Base-by-base conservation (phyloP, 1,140 invertebrate species). In the Drosophila baimaii region DNA sequence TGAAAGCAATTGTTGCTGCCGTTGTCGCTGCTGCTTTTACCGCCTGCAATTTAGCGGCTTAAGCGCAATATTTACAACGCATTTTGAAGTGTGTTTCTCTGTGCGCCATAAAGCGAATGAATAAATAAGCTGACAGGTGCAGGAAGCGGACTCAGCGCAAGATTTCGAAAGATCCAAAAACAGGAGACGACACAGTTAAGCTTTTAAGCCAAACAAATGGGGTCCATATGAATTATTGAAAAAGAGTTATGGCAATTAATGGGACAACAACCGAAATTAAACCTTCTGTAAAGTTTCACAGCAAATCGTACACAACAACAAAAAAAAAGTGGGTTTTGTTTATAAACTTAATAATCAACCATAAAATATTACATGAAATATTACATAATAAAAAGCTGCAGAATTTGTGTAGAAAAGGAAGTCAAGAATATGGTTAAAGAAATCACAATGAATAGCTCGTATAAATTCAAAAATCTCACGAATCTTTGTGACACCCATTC, bases 1-100 rank as follows among this genome's bases (percentile, higher is more conserved):
- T 79, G 82, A 79, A 80, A 79, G 79, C 82, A 78, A 86, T 77
- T 86, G 75, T 81, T 81, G 77, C 73, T 79, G 66, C 39, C 23
- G 10, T 17, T 49, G 46, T 13, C 33, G 61, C 17, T 56, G 52
- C 62, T 62, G 59, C 70, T 35, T 61, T 56, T 71, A 47, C 59
- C 81, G 77, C 82, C 55, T 88, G 83, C 79, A 88, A 86, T 86
- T 86, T 86, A 69, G 77, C 83, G 75, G 84, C 83, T 86, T 88
- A 86, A 88, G 83, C 79, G 74, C 75, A 65, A 83, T 86, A 89
- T 86, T 88, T 86, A 88, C 83, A 86, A 49, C 83, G 77, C 79
- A 80, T 77, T 83, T 88, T 65, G 58, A 68, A 82, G 83, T 86
- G 65, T 75, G 62, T 44, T 58, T 64, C 52, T 56, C 54, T 33